Percentiles rank a stretch among this genome's conserved stretches.
Evolutionary conservation across 2,113 vertebrate species (phyloP).

Genomic region (Entomyzon cyanotis): DNA sequence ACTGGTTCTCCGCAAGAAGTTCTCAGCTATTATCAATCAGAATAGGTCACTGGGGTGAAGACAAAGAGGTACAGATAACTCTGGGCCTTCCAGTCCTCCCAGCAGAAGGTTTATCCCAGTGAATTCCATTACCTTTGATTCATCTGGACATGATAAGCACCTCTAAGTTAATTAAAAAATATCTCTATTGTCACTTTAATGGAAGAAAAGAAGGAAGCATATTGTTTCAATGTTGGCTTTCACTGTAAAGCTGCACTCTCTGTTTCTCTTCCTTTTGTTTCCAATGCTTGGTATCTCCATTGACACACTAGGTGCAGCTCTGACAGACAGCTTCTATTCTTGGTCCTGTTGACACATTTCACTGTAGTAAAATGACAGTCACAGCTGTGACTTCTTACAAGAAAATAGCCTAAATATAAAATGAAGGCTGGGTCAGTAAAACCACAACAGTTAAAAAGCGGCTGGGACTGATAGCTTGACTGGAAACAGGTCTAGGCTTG

Average conservation of each 20-base stretch:
- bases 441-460: slow-evolving; percentile 34
- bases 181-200: background rate
- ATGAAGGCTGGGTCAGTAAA: slow-evolving; percentile 50
- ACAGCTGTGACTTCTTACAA: slow-evolving; percentile 69
- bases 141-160: background rate
- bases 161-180: background rate
- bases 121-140: background rate
- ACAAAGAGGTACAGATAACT: background rate
- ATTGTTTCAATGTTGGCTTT: background rate
- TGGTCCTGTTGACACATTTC: slow-evolving; percentile 68
- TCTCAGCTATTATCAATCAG: background rate
- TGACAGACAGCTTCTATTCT: slow-evolving; percentile 75
- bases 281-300: slow-evolving; percentile 51
- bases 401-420: slow-evolving; percentile 68
- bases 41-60: background rate
- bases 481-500: slow-evolving; percentile 40
- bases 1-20: background rate
- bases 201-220: background rate
- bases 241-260: slow-evolving; percentile 29
- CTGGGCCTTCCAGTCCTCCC: background rate
- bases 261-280: slow-evolving; percentile 50
- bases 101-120: background rate
- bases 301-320: slow-evolving; percentile 55
- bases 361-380: slow-evolving; percentile 62
- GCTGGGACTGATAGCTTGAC: background rate